Evolutionary conservation across 2,888 invertebrate species (phyloP).

Genomic region (Petrolisthes manimaculis): DNA sequence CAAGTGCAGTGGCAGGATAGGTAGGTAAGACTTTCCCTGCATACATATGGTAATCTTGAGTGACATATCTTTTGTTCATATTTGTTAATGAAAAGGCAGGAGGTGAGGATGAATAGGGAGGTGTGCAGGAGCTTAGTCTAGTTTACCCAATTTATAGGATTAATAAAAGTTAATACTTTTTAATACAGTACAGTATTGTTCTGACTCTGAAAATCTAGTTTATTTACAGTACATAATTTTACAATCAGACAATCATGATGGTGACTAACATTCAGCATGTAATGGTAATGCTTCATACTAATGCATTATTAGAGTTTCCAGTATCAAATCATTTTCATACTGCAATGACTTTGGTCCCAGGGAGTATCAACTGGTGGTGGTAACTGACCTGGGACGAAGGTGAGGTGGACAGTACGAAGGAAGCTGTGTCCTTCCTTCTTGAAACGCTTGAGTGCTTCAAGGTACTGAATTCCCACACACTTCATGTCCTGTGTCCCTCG

Average conservation of each 20-base stretch:
- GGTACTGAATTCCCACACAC: conserved; percentile 81
- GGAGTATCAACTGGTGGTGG: neutral
- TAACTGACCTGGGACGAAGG: conserved; percentile 78
- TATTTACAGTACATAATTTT: neutral
- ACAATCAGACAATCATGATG: neutral
- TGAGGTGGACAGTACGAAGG: conserved; percentile 78
- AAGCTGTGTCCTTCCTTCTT: conserved; percentile 74
- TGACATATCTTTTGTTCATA: too few relatives aligned
- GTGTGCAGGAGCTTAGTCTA: too few relatives aligned
- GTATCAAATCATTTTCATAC: neutral
- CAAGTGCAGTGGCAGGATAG: too few relatives aligned
- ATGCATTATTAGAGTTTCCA: neutral
- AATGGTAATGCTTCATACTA: neutral
- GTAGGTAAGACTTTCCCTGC: too few relatives aligned
- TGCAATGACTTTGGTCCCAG: neutral
- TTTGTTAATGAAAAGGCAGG: too few relatives aligned
- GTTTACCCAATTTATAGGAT: too few relatives aligned
- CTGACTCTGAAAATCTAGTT: too few relatives aligned
- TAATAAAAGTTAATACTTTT: too few relatives aligned
- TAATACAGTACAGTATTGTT: too few relatives aligned
- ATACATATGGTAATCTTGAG: too few relatives aligned
- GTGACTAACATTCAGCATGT: neutral
- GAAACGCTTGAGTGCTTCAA: conserved; percentile 79
- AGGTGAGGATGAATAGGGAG: too few relatives aligned
- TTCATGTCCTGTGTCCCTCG: conserved; percentile 92